A percentile compares a stretch with the other conserved stretches of the same genome.
These are phyloP conservation scores for Oceanodroma leucorhoa DNA, from an alignment of 2,797 vertebrate genomes.

Conservation along the genomic window DNA sequence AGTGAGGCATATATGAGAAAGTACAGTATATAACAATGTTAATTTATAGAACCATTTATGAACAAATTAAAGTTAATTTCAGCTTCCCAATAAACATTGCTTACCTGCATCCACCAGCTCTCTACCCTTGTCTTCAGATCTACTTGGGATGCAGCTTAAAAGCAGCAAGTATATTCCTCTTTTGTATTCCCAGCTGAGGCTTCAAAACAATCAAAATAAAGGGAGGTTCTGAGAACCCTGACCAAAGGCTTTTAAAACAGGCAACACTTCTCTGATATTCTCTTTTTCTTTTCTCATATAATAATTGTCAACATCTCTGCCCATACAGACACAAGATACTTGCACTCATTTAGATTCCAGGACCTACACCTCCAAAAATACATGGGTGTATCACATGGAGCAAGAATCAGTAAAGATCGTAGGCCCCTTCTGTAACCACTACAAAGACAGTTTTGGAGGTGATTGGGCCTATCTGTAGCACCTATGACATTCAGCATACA, in stretches of 20 bases:
- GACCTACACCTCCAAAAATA: neutral
- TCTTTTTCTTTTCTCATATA: neutral
- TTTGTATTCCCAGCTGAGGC: neutral
- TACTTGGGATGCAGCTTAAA: neutral
- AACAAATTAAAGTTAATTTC: neutral
- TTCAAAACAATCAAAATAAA: neutral
- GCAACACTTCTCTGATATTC: neutral
- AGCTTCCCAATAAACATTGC: neutral
- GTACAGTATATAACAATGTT: neutral
- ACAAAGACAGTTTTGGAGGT: neutral
- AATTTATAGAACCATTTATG: neutral
- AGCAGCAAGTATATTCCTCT: neutral
- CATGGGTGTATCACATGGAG: neutral
- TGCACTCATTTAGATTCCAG: neutral
- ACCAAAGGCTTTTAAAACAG: neutral
- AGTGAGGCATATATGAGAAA: slow-evolving; percentile 13
- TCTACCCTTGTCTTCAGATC: neutral
- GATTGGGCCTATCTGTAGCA: neutral
- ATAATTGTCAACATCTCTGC: neutral
- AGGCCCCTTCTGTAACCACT: neutral
- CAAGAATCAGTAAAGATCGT: neutral
- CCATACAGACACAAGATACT: neutral
- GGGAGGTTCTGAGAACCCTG: neutral
- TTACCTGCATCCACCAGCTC: neutral
- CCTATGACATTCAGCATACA: neutral